A percentile compares a stretch with the other conserved stretches of the same genome.
These are phyloP conservation scores for Microcebus murinus DNA, from an alignment of 2,113 vertebrate species.

Conservation along the genomic window DNA sequence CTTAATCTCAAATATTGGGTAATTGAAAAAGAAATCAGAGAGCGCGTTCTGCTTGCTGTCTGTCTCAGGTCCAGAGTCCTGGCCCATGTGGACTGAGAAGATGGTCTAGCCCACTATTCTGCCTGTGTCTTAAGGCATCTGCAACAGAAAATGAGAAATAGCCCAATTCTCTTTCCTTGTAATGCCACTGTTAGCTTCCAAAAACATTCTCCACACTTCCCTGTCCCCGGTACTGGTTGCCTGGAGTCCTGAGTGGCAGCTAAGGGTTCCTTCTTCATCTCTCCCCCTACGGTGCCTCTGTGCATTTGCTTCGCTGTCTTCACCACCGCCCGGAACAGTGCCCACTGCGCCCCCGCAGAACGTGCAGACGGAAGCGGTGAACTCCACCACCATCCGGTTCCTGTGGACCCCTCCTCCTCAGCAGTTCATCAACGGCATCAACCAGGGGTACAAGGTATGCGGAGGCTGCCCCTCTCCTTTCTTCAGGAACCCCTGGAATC, in stretches of 20 bases:
- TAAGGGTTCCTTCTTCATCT: slow-evolving; percentile 19
- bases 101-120: slow-evolving; percentile 43
- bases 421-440: slow-evolving; percentile 98
- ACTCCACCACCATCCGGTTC: slow-evolving; percentile 94
- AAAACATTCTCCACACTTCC: slow-evolving; percentile 31
- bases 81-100: slow-evolving; percentile 50
- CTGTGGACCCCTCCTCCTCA: slow-evolving; percentile 96
- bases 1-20: background rate
- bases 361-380: slow-evolving; percentile 91
- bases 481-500: background rate
- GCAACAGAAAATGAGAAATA: slow-evolving; percentile 67
- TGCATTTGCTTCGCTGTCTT: background rate
- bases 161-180: slow-evolving; percentile 58
- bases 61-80: background rate
- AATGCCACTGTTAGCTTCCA: slow-evolving; percentile 29
- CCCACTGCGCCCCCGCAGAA: slow-evolving; percentile 96
- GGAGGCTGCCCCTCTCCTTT: no score
- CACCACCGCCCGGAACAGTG: slow-evolving; percentile 83
- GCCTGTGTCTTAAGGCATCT: slow-evolving; percentile 48
- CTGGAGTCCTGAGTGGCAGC: background rate
- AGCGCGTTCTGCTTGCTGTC: slow-evolving; percentile 50
- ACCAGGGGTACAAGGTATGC: slow-evolving; percentile 97
- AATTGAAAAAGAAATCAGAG: slow-evolving; percentile 47
- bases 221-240: background rate
- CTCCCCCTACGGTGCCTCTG: background rate